Conservation (phyloP, 35 echinoderm and acorn worm genomes). For the Chiridota heheva region DNA sequence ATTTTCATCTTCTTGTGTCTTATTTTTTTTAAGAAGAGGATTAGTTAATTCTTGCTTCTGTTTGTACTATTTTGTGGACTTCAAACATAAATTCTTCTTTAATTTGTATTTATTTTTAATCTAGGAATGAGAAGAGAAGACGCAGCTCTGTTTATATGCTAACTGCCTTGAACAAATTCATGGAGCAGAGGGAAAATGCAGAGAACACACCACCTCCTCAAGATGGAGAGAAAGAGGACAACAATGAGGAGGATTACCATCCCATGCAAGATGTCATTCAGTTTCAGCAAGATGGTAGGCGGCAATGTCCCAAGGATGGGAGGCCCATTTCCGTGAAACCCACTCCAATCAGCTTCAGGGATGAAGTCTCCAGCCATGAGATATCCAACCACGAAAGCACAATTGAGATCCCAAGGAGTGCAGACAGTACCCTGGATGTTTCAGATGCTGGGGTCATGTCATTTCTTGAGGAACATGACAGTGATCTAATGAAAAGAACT, state of each 20-base stretch:
- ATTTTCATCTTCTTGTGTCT: not conserved
- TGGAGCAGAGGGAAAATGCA: constrained; percentile 6
- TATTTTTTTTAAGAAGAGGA: not conserved
- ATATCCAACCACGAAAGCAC: not conserved
- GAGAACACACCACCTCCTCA: too few relatives aligned
- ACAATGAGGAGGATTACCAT: not conserved
- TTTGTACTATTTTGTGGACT: not conserved
- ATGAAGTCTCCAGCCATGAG: not conserved
- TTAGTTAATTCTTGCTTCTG: not conserved
- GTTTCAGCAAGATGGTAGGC: not conserved
- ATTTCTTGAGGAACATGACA: constrained; percentile 3
- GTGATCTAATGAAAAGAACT: constrained; percentile 10
- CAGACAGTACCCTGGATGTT: too few relatives aligned
- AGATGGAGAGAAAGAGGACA: constrained; percentile 1
- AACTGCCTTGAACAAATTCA: constrained; percentile 20
- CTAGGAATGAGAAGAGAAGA: constrained; percentile 27
- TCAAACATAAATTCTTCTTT: not conserved
- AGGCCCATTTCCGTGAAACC: constrained; percentile 16
- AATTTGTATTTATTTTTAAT: not conserved
- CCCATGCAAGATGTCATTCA: not conserved
- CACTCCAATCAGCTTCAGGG: constrained; percentile 4
- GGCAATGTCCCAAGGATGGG: too few relatives aligned
- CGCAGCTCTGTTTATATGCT: constrained; percentile 16
- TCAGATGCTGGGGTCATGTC: not conserved
- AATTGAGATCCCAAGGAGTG: not conserved